Base-by-base conservation (phyloP, 2,888 invertebrate genomes). In the Rhyacophila evoluta region DNA sequence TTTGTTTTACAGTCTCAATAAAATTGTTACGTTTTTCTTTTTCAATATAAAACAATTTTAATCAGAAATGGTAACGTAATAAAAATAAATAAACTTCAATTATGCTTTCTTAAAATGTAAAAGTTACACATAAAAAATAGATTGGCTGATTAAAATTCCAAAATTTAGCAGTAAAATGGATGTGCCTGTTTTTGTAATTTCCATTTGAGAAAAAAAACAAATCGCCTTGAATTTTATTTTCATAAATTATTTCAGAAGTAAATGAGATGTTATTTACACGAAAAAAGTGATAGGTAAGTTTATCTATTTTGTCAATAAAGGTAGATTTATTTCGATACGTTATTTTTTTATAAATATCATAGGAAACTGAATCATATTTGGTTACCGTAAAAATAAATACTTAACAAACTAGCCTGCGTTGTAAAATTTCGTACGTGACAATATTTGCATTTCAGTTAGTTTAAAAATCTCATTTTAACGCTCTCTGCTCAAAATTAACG, bases 1-100 rank as follows among this genome's bases (percentile, higher is more conserved):
- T 55, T 55, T 55, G 55, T 55, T 55, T 55, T 55, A 55, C 55
- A 55, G 55, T 55, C 55, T 55, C 55, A 55, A 55, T 55, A 55
- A 55, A 55, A 55, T 55, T 55, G 55, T 55, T 55, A 55, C 55
- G 2, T 55, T 19, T 25, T 55, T 55, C 3, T 19, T 12, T 39
- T 39, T 12, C n/a, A 39, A 37, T 12, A 38, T 5, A 55, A 55
- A 55, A 55, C 55, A 55, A 55, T 55, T 55, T 55, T 55, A 55
- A 55, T 55, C 55, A 55, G 55, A 55, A 55, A 55, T 55, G 55
- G 55, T 55, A 55, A 55, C 55, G 19, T 19, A 55, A 25, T 55
- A 19, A 55, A 19, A 33, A 19, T 25, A 25, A 55, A 25, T 6
- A 55, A 19, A 15, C 55, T 19, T 19, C 0, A 41, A n/a, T n/a